Conservation (phyloP, 92 coral and sea anemone genomes). For the Epizoanthus ramosus region DNA sequence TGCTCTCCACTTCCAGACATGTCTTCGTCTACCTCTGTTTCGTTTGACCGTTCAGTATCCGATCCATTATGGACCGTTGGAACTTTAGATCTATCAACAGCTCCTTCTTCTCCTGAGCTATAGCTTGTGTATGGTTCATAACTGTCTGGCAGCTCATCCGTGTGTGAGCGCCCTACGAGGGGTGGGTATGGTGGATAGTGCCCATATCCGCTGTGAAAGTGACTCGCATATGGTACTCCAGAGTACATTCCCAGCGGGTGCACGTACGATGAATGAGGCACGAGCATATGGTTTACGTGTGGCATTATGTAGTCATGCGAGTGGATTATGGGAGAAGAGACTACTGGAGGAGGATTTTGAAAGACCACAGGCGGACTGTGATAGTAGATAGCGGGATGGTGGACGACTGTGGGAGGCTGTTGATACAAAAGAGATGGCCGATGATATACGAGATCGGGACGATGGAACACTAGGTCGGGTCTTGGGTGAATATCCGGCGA, state of each 20-base stretch:
- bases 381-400: constrained; percentile 65
- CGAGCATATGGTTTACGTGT: constrained; percentile 44
- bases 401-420: constrained; percentile 77
- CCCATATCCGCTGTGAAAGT: constrained; percentile 26
- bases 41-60: neutral
- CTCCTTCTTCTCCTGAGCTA: neutral
- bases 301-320: constrained; percentile 57
- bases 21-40: neutral
- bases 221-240: constrained; percentile 47
- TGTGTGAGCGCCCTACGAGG: neutral
- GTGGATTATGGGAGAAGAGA: constrained; percentile 49
- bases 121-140: neutral
- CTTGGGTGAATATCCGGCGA: constrained; percentile 61
- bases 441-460: constrained; percentile 68
- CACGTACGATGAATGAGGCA: constrained; percentile 59
- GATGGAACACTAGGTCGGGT: constrained; percentile 69
- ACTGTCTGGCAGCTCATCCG: neutral
- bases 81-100: constrained; percentile 1
- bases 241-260: constrained; percentile 47
- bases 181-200: neutral
- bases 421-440: constrained; percentile 64
- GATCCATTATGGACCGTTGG: neutral
- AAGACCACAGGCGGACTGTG: constrained; percentile 72
- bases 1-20: constrained; percentile 30
- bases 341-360: constrained; percentile 67